Base-by-base conservation (phyloP, 2,888 invertebrate genomes). In the Sinohyriopsis cumingii region DNA sequence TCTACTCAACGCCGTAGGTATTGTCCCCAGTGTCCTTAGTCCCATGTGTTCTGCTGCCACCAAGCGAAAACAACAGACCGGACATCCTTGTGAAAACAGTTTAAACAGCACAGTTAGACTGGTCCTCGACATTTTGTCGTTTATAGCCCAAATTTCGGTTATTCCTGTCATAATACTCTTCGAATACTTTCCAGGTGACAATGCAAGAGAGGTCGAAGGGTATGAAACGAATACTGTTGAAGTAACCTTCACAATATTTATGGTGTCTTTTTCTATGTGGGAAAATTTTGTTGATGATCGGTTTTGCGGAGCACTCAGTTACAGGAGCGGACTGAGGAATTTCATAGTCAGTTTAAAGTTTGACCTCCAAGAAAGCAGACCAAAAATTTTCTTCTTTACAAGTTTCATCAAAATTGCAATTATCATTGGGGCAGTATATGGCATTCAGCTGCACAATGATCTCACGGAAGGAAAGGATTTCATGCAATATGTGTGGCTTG, bases 11-110 rank as follows among this genome's bases (percentile, higher is more conserved):
- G 80, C 83, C 15, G 79, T 82, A 0, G 84, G 82, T 55, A 75
- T 86, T 12, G 57, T 88, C 5, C 89, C 89, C 0, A 79, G 85
- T 33, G 62, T 88, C 45, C 73, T 87, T 33, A 84, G 82, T 69
- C 80, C 85, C 22, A 56, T 86, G 3, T 79, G 76, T 64, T 59
- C 79, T 6, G 74, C 74, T 24, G 62, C 70, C 24, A 64, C 63
- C 4, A 70, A 63, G 65, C 45, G 28, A 3, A 25, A 22, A 20
- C 54, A 57, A n/a, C 7, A 28, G 9, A 19, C 55, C 18, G 25
- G 5, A 18, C 24, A 61, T n/a, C 25, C 18, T 6, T 24, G 25
- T 28, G 18, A 28, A 33, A 33, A 28, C 19, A 12, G 12, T 45
- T 15, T 24, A 19, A 55, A 45, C 5, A 73, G 59, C 55, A n/a